Percentiles rank a stretch among this genome's conserved stretches.
Evolutionary conservation across 2,888 invertebrate species (phyloP).

Genomic region (Thecophora atra): DNA sequence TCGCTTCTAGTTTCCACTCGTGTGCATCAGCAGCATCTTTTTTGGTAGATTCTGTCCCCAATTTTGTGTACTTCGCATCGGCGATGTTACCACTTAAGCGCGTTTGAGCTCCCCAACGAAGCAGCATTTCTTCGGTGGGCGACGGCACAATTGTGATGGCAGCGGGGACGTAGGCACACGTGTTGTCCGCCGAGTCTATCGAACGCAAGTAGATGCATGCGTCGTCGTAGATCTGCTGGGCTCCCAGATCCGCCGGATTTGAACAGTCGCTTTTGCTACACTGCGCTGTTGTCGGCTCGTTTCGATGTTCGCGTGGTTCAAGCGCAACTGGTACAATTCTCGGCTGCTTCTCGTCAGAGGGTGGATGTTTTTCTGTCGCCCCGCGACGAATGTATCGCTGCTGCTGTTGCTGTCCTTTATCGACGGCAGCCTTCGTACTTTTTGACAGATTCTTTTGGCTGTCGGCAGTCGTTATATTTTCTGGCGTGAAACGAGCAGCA

Average conservation of each 20-base stretch:
- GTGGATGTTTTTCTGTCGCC: neutral
- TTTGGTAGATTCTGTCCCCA: neutral
- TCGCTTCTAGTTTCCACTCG: neutral
- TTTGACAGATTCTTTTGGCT: neutral
- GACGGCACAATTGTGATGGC: slow-evolving; percentile 51
- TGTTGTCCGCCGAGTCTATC: slow-evolving; percentile 53
- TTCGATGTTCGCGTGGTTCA: slow-evolving; percentile 40
- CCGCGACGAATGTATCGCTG: neutral
- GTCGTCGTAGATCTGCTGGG: slow-evolving; percentile 56
- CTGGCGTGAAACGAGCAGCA: neutral
- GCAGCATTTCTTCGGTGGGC: slow-evolving; percentile 47
- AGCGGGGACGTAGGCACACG: slow-evolving; percentile 51
- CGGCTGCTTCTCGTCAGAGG: neutral
- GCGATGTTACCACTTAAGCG: neutral
- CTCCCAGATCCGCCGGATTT: slow-evolving; percentile 41
- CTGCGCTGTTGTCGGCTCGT: slow-evolving; percentile 16
- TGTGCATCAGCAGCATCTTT: neutral
- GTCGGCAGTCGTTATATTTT: neutral
- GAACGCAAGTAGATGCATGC: slow-evolving; percentile 57
- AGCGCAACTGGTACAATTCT: slow-evolving; percentile 50
- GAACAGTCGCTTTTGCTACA: neutral
- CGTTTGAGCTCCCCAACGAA: slow-evolving; percentile 45
- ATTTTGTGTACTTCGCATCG: neutral
- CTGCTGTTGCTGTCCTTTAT: slow-evolving; percentile 15
- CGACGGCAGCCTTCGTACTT: neutral